Evolutionary conservation across 2,888 invertebrate species (phyloP).

Genomic region (Agriopis marginaria): DNA sequence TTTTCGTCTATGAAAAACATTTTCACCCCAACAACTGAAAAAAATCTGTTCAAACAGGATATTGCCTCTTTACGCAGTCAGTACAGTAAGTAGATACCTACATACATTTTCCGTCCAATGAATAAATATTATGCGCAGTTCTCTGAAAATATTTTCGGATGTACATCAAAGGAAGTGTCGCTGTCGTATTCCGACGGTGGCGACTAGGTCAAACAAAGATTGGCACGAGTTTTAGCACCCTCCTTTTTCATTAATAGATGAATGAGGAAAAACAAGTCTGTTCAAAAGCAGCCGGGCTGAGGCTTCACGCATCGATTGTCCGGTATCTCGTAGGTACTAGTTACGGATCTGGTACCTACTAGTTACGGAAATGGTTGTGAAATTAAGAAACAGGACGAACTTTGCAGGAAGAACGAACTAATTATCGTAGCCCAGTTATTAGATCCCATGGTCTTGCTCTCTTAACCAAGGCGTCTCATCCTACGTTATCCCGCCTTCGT

Average conservation of each 20-base stretch:
- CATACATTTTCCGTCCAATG: slow-evolving; percentile 24
- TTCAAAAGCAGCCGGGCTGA: slow-evolving; percentile 16
- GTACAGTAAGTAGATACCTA: slow-evolving; percentile 11
- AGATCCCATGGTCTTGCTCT: neutral
- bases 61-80: slow-evolving; percentile 1
- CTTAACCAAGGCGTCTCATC: neutral
- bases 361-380: slow-evolving; percentile 14
- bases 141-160: slow-evolving; percentile 22
- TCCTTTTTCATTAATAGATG: slow-evolving; percentile 33
- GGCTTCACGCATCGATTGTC: slow-evolving; percentile 27
- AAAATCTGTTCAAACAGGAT: neutral
- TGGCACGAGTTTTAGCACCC: slow-evolving; percentile 29
- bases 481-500: no score
- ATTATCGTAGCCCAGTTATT: no score
- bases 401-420: neutral
- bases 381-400: slow-evolving; percentile 16
- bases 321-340: slow-evolving; percentile 11
- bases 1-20: neutral
- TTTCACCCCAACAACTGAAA: neutral
- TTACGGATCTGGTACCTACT: slow-evolving; percentile 5
- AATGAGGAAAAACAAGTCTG: slow-evolving; percentile 32
- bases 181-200: slow-evolving; percentile 13
- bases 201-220: slow-evolving; percentile 34
- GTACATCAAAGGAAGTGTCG: slow-evolving; percentile 31
- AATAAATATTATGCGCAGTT: slow-evolving; percentile 25